These are phyloP conservation scores for Disparrhopalites patrizii DNA, from an alignment of 2,888 invertebrate genomes.

Conservation along the genomic window DNA sequence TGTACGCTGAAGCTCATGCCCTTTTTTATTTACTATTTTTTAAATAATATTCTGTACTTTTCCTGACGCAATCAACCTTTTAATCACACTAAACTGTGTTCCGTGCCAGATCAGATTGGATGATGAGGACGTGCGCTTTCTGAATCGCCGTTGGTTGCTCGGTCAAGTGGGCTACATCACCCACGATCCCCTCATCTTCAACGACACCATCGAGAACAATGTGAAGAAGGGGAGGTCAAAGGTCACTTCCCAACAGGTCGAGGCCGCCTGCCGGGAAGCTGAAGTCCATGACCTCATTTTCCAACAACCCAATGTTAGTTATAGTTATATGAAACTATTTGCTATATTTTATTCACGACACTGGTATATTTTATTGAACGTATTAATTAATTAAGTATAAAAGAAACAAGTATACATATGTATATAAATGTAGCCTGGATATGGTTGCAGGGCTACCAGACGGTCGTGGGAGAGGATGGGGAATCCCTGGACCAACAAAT, in stretches of 20 bases:
- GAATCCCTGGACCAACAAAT: background rate
- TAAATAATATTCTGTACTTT: background rate
- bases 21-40: too few species aligned
- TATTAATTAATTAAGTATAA: too few species aligned
- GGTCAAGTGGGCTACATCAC: background rate
- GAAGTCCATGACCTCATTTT: conserved; percentile 2
- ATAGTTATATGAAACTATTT: too few species aligned
- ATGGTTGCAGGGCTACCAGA: background rate
- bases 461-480: background rate
- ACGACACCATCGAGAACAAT: conserved; percentile 3
- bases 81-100: background rate
- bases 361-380: too few species aligned
- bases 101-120: conserved; percentile 5
- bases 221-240: background rate
- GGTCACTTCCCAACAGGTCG: background rate
- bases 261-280: background rate
- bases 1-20: background rate
- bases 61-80: background rate
- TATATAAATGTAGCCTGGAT: too few species aligned
- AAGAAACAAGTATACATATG: too few species aligned
- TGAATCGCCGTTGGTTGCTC: background rate
- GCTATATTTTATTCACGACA: too few species aligned
- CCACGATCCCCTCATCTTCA: background rate
- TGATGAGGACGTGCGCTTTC: background rate
- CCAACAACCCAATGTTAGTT: background rate